A percentile compares a stretch with the other conserved stretches of the same genome.
Conservation (phyloP, 2,797 vertebrate species). For the Aselliscus stoliczkanus region DNA sequence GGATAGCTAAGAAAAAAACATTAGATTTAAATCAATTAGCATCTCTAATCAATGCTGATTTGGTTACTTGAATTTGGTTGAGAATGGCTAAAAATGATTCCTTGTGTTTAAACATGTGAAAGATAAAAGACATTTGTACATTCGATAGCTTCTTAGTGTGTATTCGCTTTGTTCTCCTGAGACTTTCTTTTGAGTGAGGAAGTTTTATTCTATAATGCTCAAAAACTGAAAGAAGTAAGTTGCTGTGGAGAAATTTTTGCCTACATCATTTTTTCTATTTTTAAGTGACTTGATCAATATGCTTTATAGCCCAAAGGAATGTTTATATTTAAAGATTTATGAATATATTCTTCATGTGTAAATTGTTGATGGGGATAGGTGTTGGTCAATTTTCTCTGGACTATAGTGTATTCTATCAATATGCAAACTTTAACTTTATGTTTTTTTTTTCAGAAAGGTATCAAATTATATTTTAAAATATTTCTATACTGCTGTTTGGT, state of each 20-base stretch:
- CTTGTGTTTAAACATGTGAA: not conserved
- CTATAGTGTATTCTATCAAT: not conserved
- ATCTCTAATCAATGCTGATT: not conserved
- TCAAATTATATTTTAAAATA: not conserved
- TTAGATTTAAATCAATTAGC: not conserved
- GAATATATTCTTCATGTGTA: not conserved
- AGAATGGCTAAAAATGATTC: not conserved
- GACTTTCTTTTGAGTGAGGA: not conserved
- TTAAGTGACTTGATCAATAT: not conserved
- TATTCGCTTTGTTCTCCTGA: not conserved
- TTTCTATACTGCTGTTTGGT: not conserved
- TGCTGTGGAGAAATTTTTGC: not conserved
- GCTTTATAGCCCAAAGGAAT: not conserved
- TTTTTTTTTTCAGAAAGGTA: not conserved
- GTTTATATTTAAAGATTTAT: not conserved
- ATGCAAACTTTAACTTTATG: not conserved
- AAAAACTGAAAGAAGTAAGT: not conserved
- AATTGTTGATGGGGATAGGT: not conserved
- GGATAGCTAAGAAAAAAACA: not conserved
- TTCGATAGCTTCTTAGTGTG: not conserved
- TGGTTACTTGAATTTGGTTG: not conserved
- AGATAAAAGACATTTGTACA: not conserved
- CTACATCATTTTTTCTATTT: not conserved
- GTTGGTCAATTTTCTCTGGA: not conserved
- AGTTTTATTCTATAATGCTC: not conserved